Evolutionary conservation across 2,113 vertebrate species (phyloP).

Genomic region (Colossoma macropomum): DNA sequence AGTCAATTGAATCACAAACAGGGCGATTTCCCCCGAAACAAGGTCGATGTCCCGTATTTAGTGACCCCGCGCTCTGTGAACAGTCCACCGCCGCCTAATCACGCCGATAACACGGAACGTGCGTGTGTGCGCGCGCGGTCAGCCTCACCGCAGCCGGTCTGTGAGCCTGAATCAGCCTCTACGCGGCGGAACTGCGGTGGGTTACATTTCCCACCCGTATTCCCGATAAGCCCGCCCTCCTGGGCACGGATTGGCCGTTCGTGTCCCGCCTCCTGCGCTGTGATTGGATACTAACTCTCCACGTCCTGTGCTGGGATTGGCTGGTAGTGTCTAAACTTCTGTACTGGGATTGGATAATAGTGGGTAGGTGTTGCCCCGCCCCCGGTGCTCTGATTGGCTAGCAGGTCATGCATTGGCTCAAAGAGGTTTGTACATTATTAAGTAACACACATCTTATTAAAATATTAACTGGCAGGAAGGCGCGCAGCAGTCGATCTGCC

Average conservation of each 20-base stretch:
- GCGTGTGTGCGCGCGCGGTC: background rate
- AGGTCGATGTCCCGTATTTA: background rate
- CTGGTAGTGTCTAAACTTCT: background rate
- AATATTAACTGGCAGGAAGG: too few relatives aligned
- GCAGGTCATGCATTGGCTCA: too few relatives aligned
- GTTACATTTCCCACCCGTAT: background rate
- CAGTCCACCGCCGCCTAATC: background rate
- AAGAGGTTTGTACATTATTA: too few relatives aligned
- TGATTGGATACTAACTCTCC: background rate
- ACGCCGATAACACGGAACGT: background rate
- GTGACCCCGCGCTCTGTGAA: background rate
- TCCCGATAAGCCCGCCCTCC: background rate
- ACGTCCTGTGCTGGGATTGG: background rate
- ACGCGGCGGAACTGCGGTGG: background rate
- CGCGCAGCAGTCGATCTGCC: too few relatives aligned
- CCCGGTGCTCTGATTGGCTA: too few relatives aligned
- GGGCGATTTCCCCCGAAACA: too few relatives aligned
- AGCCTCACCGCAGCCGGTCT: too few relatives aligned
- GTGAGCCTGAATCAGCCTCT: background rate
- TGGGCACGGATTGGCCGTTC: background rate
- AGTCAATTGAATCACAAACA: too few relatives aligned
- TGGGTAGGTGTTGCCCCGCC: too few relatives aligned
- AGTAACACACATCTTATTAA: too few relatives aligned
- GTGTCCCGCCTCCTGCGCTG: background rate
- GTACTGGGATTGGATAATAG: background rate